Percentiles rank a stretch among this genome's conserved stretches.
Evolutionary conservation across 2,113 vertebrate genomes (phyloP).

Genomic region (Agapornis roseicollis): DNA sequence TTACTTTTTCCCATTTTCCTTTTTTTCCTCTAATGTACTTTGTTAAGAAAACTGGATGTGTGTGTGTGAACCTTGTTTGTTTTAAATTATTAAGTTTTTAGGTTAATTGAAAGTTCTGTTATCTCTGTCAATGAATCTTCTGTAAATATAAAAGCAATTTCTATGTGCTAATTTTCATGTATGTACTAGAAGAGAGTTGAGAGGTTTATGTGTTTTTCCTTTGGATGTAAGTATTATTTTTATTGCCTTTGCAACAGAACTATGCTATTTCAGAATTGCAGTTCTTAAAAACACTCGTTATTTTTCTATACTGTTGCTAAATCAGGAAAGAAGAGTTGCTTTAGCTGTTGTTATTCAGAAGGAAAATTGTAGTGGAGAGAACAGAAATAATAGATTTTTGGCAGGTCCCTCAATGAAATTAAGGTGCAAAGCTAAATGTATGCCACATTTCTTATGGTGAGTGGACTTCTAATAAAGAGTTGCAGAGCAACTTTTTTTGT

Average conservation of each 20-base stretch:
- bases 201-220: background rate
- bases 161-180: rapidly evolving
- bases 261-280: background rate
- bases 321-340: background rate
- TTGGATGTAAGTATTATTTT: background rate
- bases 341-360: background rate
- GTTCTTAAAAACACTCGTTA: background rate
- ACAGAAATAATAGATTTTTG: background rate
- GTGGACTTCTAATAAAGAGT: background rate
- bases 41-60: background rate
- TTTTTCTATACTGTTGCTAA: background rate
- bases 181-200: background rate
- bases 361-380: background rate
- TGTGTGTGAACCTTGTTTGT: background rate
- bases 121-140: background rate
- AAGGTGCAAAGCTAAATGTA: background rate
- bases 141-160: background rate
- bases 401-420: background rate
- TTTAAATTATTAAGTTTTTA: background rate
- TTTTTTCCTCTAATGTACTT: background rate
- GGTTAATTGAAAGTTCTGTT: background rate
- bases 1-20: background rate
- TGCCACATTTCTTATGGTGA: background rate
- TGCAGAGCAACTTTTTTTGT: background rate
- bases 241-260: background rate